Conservation (phyloP, 1,140 invertebrate species). For the Drosophila punjabiensis region DNA sequence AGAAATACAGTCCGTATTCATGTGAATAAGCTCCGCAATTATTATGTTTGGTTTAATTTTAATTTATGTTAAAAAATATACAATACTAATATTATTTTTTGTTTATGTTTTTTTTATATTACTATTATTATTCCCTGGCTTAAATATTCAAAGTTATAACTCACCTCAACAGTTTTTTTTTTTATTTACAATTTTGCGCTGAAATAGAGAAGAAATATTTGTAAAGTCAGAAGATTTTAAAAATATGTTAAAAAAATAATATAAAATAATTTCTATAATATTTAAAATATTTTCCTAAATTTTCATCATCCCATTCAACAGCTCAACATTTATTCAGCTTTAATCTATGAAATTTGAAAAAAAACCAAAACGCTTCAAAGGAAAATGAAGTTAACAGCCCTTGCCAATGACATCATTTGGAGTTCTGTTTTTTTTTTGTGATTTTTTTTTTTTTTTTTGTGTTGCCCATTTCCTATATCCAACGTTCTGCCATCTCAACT, state of each 20-base stretch:
- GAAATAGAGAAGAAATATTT: neutral
- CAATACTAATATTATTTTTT: no score
- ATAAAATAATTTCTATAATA: neutral
- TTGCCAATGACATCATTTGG: conserved; percentile 46
- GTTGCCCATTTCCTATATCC: conserved; percentile 24
- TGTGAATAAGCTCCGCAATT: neutral
- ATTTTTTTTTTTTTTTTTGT: conserved; percentile 2
- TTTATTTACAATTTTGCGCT: neutral
- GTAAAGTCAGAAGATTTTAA: neutral
- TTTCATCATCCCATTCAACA: neutral
- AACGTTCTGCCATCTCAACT: conserved; percentile 15
- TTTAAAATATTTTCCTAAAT: neutral
- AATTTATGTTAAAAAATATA: no score
- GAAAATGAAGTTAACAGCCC: conserved; percentile 35
- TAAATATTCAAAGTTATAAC: neutral
- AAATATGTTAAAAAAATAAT: neutral
- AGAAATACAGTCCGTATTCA: no score
- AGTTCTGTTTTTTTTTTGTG: neutral
- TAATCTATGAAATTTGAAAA: conserved; percentile 1
- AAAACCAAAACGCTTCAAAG: neutral
- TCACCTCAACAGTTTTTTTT: neutral
- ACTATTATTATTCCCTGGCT: neutral
- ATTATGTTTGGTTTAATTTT: no score
- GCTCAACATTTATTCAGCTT: neutral
- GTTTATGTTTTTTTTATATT: neutral